These are phyloP conservation scores for Bos indicus DNA, from an alignment of 2,113 vertebrate genomes.

Conservation along the genomic window DNA sequence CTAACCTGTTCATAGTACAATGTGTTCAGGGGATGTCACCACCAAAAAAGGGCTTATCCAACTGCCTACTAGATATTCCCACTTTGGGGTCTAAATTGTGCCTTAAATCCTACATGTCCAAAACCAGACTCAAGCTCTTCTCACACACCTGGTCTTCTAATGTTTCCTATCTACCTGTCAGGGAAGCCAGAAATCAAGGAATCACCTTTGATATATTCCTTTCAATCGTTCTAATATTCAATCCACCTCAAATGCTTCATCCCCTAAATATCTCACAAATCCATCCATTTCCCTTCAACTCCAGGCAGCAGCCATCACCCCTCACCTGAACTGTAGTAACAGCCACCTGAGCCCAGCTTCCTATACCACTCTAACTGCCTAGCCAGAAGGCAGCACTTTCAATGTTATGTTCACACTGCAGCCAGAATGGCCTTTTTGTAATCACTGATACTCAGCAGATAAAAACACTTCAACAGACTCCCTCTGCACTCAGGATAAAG, in stretches of 20 bases:
- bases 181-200: not conserved
- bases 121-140: not conserved
- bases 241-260: not conserved
- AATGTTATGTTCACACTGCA: not conserved
- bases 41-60: not conserved
- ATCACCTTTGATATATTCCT: not conserved
- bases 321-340: not conserved
- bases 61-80: not conserved
- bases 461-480: not conserved
- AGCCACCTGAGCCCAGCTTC: not conserved
- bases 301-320: not conserved
- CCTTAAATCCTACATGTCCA: not conserved
- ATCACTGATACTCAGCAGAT: not conserved
- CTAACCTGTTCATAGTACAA: slow-evolving; percentile 7
- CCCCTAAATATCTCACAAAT: not conserved
- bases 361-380: not conserved
- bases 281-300: not conserved
- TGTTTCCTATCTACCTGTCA: not conserved
- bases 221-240: not conserved
- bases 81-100: not conserved
- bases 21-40: not conserved
- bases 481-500: not conserved
- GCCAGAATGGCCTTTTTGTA: not conserved
- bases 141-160: not conserved
- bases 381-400: not conserved